Base-by-base conservation (phyloP, 2,888 invertebrate species). In the Linnaemya tessellans region DNA sequence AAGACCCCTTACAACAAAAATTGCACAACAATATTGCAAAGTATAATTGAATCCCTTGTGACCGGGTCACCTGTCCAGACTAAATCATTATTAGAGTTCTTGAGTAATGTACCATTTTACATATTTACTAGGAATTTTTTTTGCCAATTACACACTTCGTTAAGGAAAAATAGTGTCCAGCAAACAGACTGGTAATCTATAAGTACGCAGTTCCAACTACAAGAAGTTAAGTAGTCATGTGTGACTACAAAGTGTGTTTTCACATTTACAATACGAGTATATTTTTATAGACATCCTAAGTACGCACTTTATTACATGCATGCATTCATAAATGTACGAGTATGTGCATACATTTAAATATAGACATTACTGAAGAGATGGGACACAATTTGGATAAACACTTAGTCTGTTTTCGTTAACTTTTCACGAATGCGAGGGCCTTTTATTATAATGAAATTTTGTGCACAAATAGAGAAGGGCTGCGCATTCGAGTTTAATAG, bases 71-170 rank as follows among this genome's bases (percentile, higher is more conserved):
- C 49, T 41, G 70, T 18, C 13, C 35, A 51, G 73, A 67, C 79
- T 84, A 84, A 84, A 86, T 86, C 75, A 86, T 84, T 62, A 82
- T 84, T 84, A 84, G 81, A 81, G 56, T 70, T 41, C 62, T 81
- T 80, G 84, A 86, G 73, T 77, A 86, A 84, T 86, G 81, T 79
- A 71, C 65, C 84, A 84, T 79, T 75, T 86, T 78, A 78, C 84
- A 80, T 75, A 71, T 84, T 70, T 75, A 67, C 74, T 46, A 79
- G 70, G 54, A 22, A 10, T n/a, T 58, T 46, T 68, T 18, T 58
- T 70, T 49, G 58, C 74, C 74, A 70, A 75, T 82, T 71, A 71
- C 46, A 46, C 15, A 46, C 51, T 85, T 79, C 71, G 70, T 82
- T 82, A 82, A 58, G 25, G 54, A 13, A 30, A 64, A 71, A 43